phyloP scores from a whole-genome alignment of 2,113 vertebrate genomes.

The Heliornis fulica region DNA sequence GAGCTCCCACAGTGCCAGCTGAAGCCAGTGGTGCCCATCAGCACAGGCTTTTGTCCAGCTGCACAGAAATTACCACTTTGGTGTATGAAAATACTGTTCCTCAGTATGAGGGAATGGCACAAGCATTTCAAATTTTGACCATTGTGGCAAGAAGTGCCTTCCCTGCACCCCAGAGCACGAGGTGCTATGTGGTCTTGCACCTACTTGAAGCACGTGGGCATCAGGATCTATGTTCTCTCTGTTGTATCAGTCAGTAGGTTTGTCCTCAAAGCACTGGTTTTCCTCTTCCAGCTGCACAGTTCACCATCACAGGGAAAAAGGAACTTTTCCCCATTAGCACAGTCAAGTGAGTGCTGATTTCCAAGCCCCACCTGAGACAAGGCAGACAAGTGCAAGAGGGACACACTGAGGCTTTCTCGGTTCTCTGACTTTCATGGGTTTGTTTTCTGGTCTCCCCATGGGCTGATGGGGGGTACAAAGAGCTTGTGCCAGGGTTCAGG shows the following conservation, averaged over 20 bases:
- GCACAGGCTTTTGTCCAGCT: not conserved
- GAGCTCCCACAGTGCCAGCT: not conserved
- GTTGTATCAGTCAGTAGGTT: not conserved
- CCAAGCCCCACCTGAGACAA: not conserved
- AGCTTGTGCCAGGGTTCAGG: not conserved
- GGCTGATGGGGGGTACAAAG: not conserved
- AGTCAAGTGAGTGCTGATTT: not conserved
- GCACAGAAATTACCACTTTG: not conserved
- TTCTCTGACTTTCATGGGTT: fast-evolving
- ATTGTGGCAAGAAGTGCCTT: not conserved
- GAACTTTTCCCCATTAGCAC: not conserved
- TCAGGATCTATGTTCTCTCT: constrained; percentile 13
- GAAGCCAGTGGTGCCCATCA: not conserved
- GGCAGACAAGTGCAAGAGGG: not conserved
- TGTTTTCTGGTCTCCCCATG: not conserved
- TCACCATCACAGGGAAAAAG: not conserved
- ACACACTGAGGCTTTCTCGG: not conserved
- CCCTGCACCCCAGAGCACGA: not conserved
- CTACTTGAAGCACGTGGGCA: not conserved
- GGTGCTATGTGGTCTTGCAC: not conserved
- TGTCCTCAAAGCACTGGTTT: not conserved
- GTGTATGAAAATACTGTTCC: not conserved
- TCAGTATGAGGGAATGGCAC: not conserved
- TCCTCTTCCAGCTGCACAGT: not conserved
- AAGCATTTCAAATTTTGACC: not conserved